Conservation (phyloP, 2,888 invertebrate genomes). For the Xestobium rufovillosum region DNA sequence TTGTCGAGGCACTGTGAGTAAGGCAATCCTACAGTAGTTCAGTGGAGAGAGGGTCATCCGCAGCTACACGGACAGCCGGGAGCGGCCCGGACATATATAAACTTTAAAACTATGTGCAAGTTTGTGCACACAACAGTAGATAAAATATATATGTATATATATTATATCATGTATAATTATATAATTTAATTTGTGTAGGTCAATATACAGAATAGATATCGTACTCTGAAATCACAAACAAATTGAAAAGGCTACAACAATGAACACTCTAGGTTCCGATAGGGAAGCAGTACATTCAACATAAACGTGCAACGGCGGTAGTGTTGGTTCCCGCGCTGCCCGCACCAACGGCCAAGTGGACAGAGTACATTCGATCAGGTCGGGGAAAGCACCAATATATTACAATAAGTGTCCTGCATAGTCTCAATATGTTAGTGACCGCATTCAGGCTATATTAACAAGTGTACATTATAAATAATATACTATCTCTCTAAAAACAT, state of each 20-base stretch:
- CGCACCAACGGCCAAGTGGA: constrained; percentile 39
- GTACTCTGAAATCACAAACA: constrained; percentile 43
- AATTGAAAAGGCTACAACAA: constrained; percentile 45
- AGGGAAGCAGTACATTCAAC: constrained; percentile 44
- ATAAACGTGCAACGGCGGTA: constrained; percentile 27
- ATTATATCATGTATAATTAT: constrained; percentile 39
- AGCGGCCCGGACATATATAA: constrained; percentile 32
- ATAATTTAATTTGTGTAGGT: constrained; percentile 41
- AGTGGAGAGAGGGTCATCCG: constrained; percentile 49
- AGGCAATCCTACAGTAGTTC: constrained; percentile 73
- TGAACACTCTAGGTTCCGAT: constrained; percentile 45
- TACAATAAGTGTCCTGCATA: constrained; percentile 38
- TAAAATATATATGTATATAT: constrained; percentile 43
- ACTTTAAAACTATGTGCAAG: constrained; percentile 44
- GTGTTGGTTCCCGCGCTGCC: constrained; percentile 16
- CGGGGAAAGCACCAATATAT: constrained; percentile 42
- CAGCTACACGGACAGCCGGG: constrained; percentile 35
- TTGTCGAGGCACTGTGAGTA: constrained; percentile 71
- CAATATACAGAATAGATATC: constrained; percentile 43
- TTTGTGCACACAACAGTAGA: constrained; percentile 46
- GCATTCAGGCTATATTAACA: constrained; percentile 44
- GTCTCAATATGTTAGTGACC: constrained; percentile 39
- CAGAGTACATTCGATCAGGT: constrained; percentile 41
- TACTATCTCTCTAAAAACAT: constrained; percentile 44
- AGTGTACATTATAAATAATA: constrained; percentile 44